Conservation (phyloP, 2,888 invertebrate genomes). For the Bimastos eiseni region DNA sequence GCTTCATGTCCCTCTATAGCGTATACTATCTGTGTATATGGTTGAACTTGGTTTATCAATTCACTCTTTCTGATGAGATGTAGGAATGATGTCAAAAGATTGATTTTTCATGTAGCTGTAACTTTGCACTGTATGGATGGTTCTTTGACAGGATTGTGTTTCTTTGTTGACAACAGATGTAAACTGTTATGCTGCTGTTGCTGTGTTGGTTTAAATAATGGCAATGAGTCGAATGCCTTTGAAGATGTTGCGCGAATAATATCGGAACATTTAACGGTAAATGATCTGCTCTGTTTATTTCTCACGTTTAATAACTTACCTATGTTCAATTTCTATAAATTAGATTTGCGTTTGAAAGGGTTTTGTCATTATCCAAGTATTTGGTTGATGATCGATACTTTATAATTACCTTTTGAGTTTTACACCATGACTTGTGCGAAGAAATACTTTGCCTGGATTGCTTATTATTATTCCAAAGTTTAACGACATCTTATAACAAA, state of each 20-base stretch:
- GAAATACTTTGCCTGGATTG: too few relatives aligned
- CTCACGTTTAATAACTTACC: background rate
- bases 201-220: background rate
- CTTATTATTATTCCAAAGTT: too few relatives aligned
- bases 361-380: too few relatives aligned
- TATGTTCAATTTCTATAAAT: background rate
- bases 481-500: too few relatives aligned
- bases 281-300: background rate
- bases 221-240: background rate
- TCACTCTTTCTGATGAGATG: too few relatives aligned
- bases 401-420: background rate
- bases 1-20: too few relatives aligned
- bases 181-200: background rate
- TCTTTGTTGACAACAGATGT: slow-evolving; percentile 19
- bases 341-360: background rate
- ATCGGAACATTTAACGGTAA: background rate
- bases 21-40: too few relatives aligned
- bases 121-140: background rate
- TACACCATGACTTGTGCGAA: background rate
- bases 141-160: background rate
- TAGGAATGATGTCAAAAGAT: too few relatives aligned
- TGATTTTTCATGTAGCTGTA: background rate
- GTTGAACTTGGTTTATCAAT: too few relatives aligned
- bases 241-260: slow-evolving; percentile 13
- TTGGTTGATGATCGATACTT: background rate